phyloP scores from a whole-genome alignment of 2,113 vertebrate species.

The Echinops telfairi region DNA sequence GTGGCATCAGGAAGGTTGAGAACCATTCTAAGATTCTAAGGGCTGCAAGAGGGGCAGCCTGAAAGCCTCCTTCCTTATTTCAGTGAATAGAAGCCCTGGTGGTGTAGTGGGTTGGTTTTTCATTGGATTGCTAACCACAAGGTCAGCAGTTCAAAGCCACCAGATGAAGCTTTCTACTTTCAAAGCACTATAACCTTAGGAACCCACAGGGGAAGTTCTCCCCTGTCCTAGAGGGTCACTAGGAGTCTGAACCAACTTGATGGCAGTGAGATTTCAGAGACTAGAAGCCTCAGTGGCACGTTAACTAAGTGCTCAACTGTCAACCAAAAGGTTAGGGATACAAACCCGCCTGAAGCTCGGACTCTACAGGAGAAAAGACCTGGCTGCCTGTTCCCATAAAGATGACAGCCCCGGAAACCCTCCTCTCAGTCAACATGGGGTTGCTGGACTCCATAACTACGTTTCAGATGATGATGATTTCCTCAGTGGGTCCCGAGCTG shows the following conservation, averaged over 20 bases:
- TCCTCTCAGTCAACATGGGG: not conserved
- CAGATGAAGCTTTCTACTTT: no score
- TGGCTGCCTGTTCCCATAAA: not conserved
- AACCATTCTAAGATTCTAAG: constrained; percentile 21
- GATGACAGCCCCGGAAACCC: not conserved
- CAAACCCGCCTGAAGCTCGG: not conserved
- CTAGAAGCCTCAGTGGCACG: no score
- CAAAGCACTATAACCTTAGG: no score
- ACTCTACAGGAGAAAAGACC: not conserved
- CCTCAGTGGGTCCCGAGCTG: constrained; percentile 22
- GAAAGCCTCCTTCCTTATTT: not conserved
- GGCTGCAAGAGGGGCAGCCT: not conserved
- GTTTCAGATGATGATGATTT: constrained; percentile 23
- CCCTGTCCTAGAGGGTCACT: no score
- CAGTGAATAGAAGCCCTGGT: not conserved
- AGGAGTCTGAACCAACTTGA: no score
- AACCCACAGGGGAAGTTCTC: no score
- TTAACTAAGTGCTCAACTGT: not conserved
- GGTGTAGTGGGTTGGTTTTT: not conserved
- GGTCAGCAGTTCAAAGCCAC: not conserved
- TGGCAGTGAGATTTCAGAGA: no score
- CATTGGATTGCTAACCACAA: not conserved
- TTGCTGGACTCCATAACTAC: not conserved
- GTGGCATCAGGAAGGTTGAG: no score
- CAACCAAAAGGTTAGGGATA: not conserved